Evolutionary conservation across 2,888 invertebrate genomes (phyloP).

Genomic region (Pteria penguin): DNA sequence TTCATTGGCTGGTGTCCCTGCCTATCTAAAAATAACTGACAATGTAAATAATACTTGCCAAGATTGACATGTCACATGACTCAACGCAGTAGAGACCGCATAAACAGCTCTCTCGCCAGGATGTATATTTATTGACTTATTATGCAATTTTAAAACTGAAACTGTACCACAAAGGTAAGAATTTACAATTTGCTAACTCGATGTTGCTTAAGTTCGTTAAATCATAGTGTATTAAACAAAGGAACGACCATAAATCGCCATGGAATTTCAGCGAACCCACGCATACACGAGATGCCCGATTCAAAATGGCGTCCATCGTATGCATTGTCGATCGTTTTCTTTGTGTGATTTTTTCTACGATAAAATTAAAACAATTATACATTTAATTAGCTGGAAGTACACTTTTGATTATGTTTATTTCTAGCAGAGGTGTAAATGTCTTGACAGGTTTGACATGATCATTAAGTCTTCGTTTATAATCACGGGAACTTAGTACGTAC

Average conservation of each 20-base stretch:
- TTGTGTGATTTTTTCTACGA: too few species aligned
- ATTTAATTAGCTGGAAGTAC: too few species aligned
- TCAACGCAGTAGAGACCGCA: neutral
- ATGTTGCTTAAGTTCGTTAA: conserved; percentile 19
- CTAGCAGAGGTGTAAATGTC: too few species aligned
- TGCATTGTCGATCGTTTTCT: neutral
- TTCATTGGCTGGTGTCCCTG: conserved; percentile 32
- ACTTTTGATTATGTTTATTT: too few species aligned
- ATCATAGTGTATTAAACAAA: neutral
- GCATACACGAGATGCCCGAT: conserved; percentile 7
- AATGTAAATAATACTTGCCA: conserved; percentile 59
- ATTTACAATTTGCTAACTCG: neutral
- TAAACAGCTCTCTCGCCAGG: too few species aligned
- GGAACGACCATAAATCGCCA: neutral
- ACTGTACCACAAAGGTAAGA: neutral
- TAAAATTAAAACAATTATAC: too few species aligned
- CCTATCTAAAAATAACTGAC: conserved; percentile 47
- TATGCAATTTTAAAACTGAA: neutral
- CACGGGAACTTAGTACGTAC: too few species aligned
- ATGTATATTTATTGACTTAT: neutral
- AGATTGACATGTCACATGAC: conserved; percentile 58
- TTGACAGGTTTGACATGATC: too few species aligned
- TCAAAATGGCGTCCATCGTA: conserved; percentile 31
- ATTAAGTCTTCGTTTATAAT: too few species aligned
- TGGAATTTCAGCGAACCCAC: conserved; percentile 17